Base-by-base conservation (phyloP, 2,888 invertebrate genomes). In the Noctuana brunneofusca region DNA sequence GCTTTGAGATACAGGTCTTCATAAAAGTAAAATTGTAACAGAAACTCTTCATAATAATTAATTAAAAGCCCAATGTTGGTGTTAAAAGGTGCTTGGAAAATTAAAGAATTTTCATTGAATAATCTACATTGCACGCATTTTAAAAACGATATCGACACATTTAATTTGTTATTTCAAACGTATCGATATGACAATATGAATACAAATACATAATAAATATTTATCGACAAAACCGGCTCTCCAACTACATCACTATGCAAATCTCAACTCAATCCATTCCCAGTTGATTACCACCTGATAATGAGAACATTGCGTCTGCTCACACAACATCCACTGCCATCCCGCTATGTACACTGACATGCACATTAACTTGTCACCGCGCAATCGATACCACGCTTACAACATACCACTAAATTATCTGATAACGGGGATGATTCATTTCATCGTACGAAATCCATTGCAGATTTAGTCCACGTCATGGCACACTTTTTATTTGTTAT, bases 331-430 rank as follows among this genome's bases (percentile, higher is more conserved):
- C 66, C 69, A 71, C 64, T 70, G 69, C 69, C 65, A 58, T 56
- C 70, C 71, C 71, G 72, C 69, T 68, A 70, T 41, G 70, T 62
- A 65, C 57, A 49, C 63, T 68, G 72, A 70, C 71, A 69, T 60
- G 68, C 66, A 73, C 69, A 75, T 75, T 75, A 75, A 71, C 75
- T 72, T 74, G 75, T 72, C 74, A 72, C 59, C 65, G 58, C 58
- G 69, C 71, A 73, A 72, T 70, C 70, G 73, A 74, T 73, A 71
- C 64, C 67, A 38, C n/a, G 62, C 66, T 66, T 69, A 67, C 63
- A 63, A 58, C 49, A 41, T 53, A 27, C 62, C 49, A n/a, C 55
- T 56, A 58, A 56, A 64, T 60, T 60, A 56, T 60, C 58, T 59
- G 64, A 56, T 58, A 64, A 64, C 58, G 43, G 49, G 38, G 38